Percentiles rank a stretch among this genome's conserved stretches.
These are phyloP conservation scores for Sitta europaea DNA, from an alignment of 2,113 vertebrate species.

Conservation along the genomic window DNA sequence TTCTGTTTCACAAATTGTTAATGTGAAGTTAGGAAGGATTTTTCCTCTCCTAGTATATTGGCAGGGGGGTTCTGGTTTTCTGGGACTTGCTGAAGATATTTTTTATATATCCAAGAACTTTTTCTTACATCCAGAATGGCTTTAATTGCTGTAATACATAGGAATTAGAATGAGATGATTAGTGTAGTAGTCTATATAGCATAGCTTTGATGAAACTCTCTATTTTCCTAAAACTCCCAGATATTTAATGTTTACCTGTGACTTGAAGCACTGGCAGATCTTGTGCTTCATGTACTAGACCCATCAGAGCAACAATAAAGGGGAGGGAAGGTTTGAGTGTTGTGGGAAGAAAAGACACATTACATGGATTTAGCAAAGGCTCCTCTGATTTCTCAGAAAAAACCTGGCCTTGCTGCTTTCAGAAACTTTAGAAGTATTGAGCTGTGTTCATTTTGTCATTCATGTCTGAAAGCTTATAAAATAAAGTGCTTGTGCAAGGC, in stretches of 20 bases:
- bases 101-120: not conserved
- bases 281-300: not conserved
- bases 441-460: not conserved
- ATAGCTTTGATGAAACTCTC: not conserved
- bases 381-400: not conserved
- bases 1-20: not conserved
- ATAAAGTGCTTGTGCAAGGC: not conserved
- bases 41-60: not conserved
- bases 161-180: not conserved
- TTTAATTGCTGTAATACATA: not conserved
- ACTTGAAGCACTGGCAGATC: not conserved
- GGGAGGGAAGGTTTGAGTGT: not conserved
- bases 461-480: slow-evolving; percentile 4
- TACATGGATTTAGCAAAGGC: not conserved
- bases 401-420: not conserved
- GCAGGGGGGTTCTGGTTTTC: not conserved
- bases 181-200: not conserved
- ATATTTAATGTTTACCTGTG: not conserved
- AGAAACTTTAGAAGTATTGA: not conserved
- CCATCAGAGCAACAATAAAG: not conserved
- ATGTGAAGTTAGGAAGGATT: not conserved
- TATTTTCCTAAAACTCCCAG: not conserved
- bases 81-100: not conserved
- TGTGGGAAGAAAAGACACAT: not conserved
- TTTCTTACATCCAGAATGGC: not conserved